Percentiles rank a stretch among this genome's conserved stretches.
Conservation (phyloP, 2,888 invertebrate genomes). For the Orchesella flavescens region DNA sequence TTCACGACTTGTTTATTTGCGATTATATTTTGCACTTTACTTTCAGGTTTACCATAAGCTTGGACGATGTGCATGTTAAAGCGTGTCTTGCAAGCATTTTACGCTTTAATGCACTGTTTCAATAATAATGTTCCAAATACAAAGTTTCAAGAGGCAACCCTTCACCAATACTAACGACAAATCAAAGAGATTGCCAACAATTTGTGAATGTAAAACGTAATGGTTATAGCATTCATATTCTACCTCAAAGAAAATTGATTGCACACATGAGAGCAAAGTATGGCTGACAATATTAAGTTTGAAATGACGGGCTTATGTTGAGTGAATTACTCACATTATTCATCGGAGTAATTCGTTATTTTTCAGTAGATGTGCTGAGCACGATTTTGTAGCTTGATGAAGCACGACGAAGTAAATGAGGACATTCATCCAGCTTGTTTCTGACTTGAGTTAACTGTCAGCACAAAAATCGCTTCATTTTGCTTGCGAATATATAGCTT, state of each 20-base stretch:
- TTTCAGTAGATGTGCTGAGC: not conserved
- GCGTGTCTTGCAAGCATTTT: too few relatives aligned
- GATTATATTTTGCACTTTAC: too few relatives aligned
- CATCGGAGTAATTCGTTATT: too few relatives aligned
- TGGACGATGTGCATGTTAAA: too few relatives aligned
- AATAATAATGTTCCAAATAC: too few relatives aligned
- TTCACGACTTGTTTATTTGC: too few relatives aligned
- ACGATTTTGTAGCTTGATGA: not conserved
- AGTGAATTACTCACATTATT: not conserved
- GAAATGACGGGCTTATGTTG: not conserved
- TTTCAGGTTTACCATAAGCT: too few relatives aligned
- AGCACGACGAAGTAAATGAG: not conserved
- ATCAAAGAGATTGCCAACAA: not conserved
- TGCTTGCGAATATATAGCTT: not conserved
- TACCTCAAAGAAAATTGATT: constrained; percentile 1
- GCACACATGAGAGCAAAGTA: not conserved
- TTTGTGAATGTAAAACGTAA: too few relatives aligned
- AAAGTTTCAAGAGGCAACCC: too few relatives aligned
- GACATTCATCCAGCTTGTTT: constrained; percentile 10
- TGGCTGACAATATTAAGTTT: not conserved
- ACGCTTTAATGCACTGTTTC: too few relatives aligned
- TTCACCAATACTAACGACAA: not conserved
- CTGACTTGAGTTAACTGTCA: not conserved
- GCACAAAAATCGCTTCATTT: not conserved
- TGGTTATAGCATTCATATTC: not conserved